phyloP scores from a whole-genome alignment of 2,797 vertebrate species.

The Urophycis tenuis region DNA sequence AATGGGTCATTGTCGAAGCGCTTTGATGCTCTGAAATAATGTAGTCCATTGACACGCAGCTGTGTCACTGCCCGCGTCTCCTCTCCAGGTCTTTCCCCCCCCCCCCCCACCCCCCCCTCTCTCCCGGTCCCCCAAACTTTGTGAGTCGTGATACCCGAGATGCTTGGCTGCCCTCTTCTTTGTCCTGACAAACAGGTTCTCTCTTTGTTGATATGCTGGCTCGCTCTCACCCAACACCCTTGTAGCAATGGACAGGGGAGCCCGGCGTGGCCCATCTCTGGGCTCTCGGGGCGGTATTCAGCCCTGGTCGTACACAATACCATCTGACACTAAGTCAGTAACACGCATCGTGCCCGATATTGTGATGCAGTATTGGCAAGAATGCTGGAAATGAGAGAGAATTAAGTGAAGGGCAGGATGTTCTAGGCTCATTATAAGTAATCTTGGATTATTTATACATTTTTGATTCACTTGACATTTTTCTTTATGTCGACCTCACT shows the following conservation, averaged over 20 bases:
- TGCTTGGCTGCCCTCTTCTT: neutral
- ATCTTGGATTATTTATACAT: neutral
- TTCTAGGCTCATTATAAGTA: neutral
- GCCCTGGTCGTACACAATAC: neutral
- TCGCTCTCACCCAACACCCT: neutral
- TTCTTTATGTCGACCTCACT: no score
- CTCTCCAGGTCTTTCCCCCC: neutral
- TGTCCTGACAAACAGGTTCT: conserved; percentile 5
- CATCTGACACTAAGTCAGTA: neutral
- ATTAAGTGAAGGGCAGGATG: neutral
- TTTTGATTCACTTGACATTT: neutral
- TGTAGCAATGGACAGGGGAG: neutral
- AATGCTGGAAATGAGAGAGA: neutral
- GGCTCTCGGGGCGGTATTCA: neutral
- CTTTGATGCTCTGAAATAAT: neutral
- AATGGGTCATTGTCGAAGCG: neutral
- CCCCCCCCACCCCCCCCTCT: no score
- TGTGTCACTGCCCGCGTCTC: neutral
- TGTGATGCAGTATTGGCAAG: neutral
- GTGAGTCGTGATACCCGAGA: neutral
- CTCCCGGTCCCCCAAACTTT: neutral
- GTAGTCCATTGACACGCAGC: neutral
- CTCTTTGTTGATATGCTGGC: neutral
- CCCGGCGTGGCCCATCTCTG: neutral
- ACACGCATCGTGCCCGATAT: neutral